Percentiles rank a stretch among this genome's conserved stretches.
These are phyloP conservation scores for Pyrrhia umbra DNA, from an alignment of 2,888 invertebrate genomes.

Conservation along the genomic window DNA sequence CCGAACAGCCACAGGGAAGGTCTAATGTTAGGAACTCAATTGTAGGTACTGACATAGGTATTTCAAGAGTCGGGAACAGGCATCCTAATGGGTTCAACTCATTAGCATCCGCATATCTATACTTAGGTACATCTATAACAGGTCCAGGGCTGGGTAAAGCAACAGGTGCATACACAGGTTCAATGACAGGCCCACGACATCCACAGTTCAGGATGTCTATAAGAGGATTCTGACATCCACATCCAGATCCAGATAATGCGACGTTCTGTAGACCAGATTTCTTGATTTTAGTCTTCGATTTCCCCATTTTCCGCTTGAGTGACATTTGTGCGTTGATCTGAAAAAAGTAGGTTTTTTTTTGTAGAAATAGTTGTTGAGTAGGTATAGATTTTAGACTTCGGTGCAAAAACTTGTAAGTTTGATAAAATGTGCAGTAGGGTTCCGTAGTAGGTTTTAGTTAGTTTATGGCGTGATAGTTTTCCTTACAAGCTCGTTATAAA, in stretches of 20 bases:
- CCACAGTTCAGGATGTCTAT: conserved; percentile 50
- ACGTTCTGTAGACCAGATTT: conserved; percentile 30
- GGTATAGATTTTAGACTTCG: too few species aligned
- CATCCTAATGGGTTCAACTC: conserved; percentile 50
- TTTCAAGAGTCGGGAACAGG: conserved; percentile 49
- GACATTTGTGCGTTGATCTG: conserved; percentile 49
- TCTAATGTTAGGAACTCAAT: conserved; percentile 40
- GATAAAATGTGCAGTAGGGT: too few species aligned
- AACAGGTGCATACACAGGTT: conserved; percentile 36
- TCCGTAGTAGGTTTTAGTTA: too few species aligned
- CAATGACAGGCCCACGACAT: conserved; percentile 37
- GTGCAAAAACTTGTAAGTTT: too few species aligned
- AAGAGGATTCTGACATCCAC: conserved; percentile 53
- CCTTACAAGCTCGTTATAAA: too few species aligned
- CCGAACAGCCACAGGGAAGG: conserved; percentile 40
- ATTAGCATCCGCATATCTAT: conserved; percentile 45
- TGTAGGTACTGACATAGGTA: conserved; percentile 23
- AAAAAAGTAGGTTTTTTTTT: too few species aligned
- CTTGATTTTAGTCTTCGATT: conserved; percentile 35
- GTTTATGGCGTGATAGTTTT: too few species aligned
- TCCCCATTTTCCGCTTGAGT: conserved; percentile 42
- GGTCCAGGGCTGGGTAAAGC: conserved; percentile 22
- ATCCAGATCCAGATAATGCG: conserved; percentile 36
- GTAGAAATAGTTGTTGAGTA: too few species aligned
- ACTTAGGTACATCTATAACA: conserved; percentile 53